These are phyloP conservation scores for Haliclystus octoradiatus DNA, from an alignment of 30 jellyfish, hydroid and myxozoan genomes.

Conservation along the genomic window DNA sequence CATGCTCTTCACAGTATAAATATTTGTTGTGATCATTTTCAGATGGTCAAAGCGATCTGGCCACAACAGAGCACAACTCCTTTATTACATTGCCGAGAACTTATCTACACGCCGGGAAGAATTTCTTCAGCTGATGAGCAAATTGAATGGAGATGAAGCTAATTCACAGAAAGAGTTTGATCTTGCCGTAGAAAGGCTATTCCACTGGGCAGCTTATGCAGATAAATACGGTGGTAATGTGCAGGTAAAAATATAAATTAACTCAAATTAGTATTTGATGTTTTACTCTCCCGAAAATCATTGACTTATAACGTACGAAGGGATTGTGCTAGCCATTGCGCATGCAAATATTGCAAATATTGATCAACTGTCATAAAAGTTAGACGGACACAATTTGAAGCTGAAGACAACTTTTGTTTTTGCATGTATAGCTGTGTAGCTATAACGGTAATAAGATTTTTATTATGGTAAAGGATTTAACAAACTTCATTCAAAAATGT, in stretches of 20 bases:
- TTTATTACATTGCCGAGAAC: conserved; percentile 85
- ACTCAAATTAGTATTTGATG: no score
- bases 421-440: no score
- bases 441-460: no score
- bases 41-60: conserved; percentile 97
- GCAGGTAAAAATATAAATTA: conserved; percentile 58
- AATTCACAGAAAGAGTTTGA: conserved; percentile 67
- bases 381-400: no score
- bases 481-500: no score
- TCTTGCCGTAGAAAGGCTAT: conserved; percentile 46
- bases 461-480: no score
- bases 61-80: conserved; percentile 84
- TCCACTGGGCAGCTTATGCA: conserved; percentile 98
- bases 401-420: no score
- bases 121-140: conserved; percentile 26
- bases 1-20: no score
- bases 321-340: background rate
- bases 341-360: background rate
- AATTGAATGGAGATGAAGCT: conserved; percentile 15
- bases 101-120: conserved; percentile 62
- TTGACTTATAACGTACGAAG: no score
- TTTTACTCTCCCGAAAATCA: no score
- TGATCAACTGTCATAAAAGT: background rate
- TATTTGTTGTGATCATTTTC: no score
- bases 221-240: conserved; percentile 95